Evolutionary conservation across 2,113 vertebrate genomes (phyloP), one percentile per base, ranked within the genome.

Genomic region (Tamias sibiricus): DNA sequence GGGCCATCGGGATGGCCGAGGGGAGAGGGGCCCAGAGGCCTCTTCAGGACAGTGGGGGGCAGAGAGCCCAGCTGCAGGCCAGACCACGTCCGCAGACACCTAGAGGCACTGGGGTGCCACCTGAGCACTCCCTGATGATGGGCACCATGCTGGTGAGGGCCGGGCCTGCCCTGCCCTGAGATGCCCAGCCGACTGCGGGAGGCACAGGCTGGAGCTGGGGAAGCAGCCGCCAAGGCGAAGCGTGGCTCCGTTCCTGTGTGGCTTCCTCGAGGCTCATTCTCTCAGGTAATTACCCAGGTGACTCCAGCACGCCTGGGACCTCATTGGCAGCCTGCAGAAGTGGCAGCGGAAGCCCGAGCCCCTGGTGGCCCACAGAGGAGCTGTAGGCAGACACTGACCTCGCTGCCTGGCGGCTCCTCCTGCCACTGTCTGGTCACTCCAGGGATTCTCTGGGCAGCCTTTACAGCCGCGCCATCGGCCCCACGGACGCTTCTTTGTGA

Each of bases 181-280:
- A 47, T 4, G 26, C 35, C 28, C n/a, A 32, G 42, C 26, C 11
- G 40, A 37, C 62, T 40, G 64, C 76, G n/a, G 32, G 35, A 1
- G 20, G 42, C 16, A 47, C 66, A 47, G 80, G 59, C 12, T 8
- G 0, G 0, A 2, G 42, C 26, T 2, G 2, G 22, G 74, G 3
- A 69, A 5, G 52, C 12, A 13, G 90, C 64, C 1, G 17, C 19
- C 6, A 40, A 22, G 8, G 26, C 0, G 35, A 10, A 12, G 10
- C 0, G 0, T 19, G 37, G 22, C 8, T 19, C 19, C 17, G 1
- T 24, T 69, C 79, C 85, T 0, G 0, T 0, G 11, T 3, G 82
- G 66, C 44, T 4, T 22, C 16, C 75, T 32, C 13, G 4, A 64
- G 74, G 42, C 69, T 77, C 19, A 17, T 42, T 85, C 82, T 68